A percentile compares a stretch with the other conserved stretches of the same genome.
phyloP scores from a whole-genome alignment of 2,113 vertebrate genomes.

The Orientallactaga bullata region DNA sequence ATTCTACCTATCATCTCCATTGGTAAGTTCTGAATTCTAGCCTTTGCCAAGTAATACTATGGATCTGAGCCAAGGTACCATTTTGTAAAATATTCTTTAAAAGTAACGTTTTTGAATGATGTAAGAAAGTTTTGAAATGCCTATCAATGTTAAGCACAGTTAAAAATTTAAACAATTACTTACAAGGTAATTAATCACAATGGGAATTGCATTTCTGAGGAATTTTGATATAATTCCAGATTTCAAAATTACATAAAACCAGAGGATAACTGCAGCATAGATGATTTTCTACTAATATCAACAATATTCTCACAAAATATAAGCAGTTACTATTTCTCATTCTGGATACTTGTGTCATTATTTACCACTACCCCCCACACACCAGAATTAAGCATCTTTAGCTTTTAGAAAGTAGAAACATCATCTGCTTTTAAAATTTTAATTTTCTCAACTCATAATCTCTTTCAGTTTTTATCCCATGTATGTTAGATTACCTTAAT shows the following conservation, averaged over 20 bases:
- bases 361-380: too few relatives aligned
- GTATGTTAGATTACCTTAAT: neutral
- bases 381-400: neutral
- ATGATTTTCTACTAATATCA: neutral
- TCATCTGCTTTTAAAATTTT: neutral
- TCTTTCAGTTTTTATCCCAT: neutral
- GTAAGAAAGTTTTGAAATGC: neutral
- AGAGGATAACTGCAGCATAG: neutral
- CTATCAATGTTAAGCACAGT: neutral
- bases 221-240: neutral
- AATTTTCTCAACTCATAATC: slow-evolving; percentile 9
- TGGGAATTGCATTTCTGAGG: slow-evolving; percentile 35
- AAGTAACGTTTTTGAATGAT: neutral
- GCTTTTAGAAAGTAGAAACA: neutral
- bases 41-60: neutral
- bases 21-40: neutral
- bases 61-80: neutral
- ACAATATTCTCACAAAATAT: neutral
- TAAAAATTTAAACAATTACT: slow-evolving; percentile 1
- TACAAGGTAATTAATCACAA: slow-evolving; percentile 51
- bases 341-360: neutral
- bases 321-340: neutral
- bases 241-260: slow-evolving; percentile 22
- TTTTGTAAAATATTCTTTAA: neutral
- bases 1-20: neutral